Percentiles rank a stretch among this genome's conserved stretches.
These are phyloP conservation scores for Charadrius vociferus DNA, from an alignment of 2,113 vertebrate species.

Conservation along the genomic window DNA sequence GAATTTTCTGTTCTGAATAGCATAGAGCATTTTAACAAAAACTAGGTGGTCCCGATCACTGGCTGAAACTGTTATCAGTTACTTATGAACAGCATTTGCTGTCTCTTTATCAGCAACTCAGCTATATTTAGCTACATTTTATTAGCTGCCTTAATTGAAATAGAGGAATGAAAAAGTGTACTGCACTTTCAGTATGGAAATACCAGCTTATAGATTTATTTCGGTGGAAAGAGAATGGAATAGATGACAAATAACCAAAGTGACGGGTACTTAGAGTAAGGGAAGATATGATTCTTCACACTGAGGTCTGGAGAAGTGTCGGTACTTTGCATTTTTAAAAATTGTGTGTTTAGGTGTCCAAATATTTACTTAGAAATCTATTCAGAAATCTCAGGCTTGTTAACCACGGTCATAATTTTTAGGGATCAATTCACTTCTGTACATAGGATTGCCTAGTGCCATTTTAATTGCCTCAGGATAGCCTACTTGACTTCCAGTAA, in stretches of 20 bases:
- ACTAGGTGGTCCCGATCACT: background rate
- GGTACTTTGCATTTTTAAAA: background rate
- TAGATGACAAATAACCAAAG: background rate
- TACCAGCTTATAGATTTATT: background rate
- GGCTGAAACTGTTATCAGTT: background rate
- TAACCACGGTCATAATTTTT: background rate
- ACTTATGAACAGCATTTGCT: background rate
- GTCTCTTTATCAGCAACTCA: background rate
- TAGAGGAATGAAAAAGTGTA: background rate
- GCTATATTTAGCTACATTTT: background rate
- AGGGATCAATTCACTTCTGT: background rate
- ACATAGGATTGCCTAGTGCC: background rate
- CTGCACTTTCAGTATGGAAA: background rate
- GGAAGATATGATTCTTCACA: background rate
- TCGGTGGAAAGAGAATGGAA: background rate
- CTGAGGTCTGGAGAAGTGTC: background rate
- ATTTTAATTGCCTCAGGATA: background rate
- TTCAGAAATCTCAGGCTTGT: background rate
- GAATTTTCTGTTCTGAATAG: background rate
- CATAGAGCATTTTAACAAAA: background rate
- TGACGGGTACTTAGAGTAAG: background rate
- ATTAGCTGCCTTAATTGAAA: background rate
- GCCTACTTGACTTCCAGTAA: background rate
- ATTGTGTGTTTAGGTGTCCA: accelerated
- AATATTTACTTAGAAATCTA: background rate